Evolutionary conservation across 2,888 invertebrate species (phyloP), one percentile per base, ranked within the genome.

Genomic region (Conchocele bisecta): DNA sequence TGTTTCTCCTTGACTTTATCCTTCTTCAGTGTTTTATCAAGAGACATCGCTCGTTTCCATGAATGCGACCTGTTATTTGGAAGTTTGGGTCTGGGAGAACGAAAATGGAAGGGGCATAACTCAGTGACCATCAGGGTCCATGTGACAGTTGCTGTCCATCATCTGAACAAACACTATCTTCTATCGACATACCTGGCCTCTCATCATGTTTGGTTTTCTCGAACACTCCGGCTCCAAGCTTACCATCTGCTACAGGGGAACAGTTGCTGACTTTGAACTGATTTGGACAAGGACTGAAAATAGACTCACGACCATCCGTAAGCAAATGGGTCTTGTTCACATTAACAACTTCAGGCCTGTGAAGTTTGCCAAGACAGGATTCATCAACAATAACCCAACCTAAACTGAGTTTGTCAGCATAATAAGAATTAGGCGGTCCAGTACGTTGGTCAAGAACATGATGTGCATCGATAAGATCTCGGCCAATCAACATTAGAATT

Each of bases 51-150:
- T 44, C 71, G 28, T 13, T 64, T 33, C 26, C 56, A 4, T 11
- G 73, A 76, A 26, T 66, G 59, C 28, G 31, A n/a, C 31, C n/a
- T 56, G 51, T 78, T 80, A 54, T 73, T 70, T 20, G 67, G 71
- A 3, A 75, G 56, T n/a, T 24, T 48, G 0, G 22, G 70, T 39
- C 73, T 41, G 11, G 17, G 28, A n/a, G 22, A 3, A n/a, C 28
- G 71, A 41, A 53, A 81, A 81, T 3, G 79, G 79, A 13, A 79
- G 60, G 17, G 73, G 79, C 9, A 64, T 58, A n/a, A 46, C 26
- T 79, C 71, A 81, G 33, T 46, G 58, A 28, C 76, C 75, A 22
- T 41, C 37, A 15, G 9, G 3, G 42, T 77, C 58, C 33, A 35
- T 56, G 11, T 20, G n/a, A 26, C 75, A 69, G 17, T 61, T 48